Conservation (phyloP, 2,113 vertebrate species). For the Gasterosteus nipponicus region DNA sequence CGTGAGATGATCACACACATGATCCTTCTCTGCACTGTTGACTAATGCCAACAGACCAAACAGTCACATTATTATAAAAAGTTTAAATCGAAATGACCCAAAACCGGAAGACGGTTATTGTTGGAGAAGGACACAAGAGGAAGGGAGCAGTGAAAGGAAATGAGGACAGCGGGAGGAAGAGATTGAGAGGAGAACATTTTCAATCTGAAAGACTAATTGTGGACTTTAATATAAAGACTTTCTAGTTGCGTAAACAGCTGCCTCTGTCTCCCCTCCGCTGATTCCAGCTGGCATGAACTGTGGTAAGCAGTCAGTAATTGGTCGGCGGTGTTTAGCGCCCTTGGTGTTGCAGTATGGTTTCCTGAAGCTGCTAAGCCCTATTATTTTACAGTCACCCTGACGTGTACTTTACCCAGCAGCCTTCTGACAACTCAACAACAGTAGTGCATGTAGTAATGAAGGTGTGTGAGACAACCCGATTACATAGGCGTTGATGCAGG, state of each 20-base stretch:
- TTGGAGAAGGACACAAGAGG: not conserved
- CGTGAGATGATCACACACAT: too few relatives aligned
- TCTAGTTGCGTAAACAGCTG: constrained; percentile 6
- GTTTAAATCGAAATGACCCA: not conserved
- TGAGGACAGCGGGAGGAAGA: not conserved
- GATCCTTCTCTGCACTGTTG: not conserved
- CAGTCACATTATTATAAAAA: not conserved
- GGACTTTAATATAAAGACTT: not conserved
- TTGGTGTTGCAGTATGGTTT: constrained; percentile 86
- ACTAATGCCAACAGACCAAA: not conserved
- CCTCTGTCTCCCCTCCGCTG: constrained; percentile 3
- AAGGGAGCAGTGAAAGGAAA: not conserved
- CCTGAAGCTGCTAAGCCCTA: constrained; percentile 84
- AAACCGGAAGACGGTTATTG: not conserved
- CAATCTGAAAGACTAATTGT: constrained; percentile 3
- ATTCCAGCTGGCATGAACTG: not conserved
- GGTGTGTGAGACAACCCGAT: constrained; percentile 81
- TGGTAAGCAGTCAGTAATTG: not conserved
- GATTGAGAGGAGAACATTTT: not conserved
- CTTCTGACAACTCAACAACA: constrained; percentile 86
- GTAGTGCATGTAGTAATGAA: constrained; percentile 51
- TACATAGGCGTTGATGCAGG: not conserved
- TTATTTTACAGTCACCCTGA: constrained; percentile 92
- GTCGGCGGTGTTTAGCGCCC: not conserved
- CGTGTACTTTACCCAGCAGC: constrained; percentile 72